Conservation (phyloP, 2,888 invertebrate species). For the Drosophila rubida region DNA sequence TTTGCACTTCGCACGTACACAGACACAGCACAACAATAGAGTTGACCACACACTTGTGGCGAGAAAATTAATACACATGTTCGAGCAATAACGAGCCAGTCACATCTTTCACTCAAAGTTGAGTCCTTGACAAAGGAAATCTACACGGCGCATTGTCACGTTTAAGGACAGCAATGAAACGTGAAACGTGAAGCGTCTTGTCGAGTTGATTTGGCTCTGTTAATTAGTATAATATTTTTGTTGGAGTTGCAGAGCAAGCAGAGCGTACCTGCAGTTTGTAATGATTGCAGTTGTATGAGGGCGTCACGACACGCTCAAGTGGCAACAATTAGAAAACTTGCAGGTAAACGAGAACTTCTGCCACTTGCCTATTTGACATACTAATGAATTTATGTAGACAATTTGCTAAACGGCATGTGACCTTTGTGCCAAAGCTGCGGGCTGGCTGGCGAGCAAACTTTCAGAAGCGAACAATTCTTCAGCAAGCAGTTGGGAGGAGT, state of each 20-base stretch:
- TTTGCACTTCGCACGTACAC: constrained; percentile 60
- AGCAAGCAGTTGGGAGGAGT: background rate
- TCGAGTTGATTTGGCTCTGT: no score
- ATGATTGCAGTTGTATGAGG: constrained; percentile 70
- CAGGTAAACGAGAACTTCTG: constrained; percentile 31
- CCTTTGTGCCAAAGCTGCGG: constrained; percentile 37
- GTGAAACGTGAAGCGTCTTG: no score
- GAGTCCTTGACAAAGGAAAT: constrained; percentile 17
- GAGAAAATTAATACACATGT: constrained; percentile 73
- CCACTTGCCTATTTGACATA: constrained; percentile 41
- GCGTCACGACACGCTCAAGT: constrained; percentile 56
- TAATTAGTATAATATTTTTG: constrained; percentile 63
- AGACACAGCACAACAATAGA: constrained; percentile 27
- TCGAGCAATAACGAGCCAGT: constrained; percentile 52
- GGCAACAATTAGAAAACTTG: constrained; percentile 68
- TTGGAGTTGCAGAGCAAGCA: no score
- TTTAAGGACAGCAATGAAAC: constrained; percentile 54
- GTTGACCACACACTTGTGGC: constrained; percentile 49
- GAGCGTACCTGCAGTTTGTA: constrained; percentile 56
- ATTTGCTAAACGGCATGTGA: constrained; percentile 58
- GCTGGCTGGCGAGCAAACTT: background rate
- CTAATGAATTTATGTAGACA: constrained; percentile 70
- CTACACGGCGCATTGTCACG: constrained; percentile 54
- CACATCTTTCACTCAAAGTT: constrained; percentile 18
- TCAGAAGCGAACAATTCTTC: background rate